Conservation (phyloP, 2,797 vertebrate species). For the Hippoglossus hippoglossus region DNA sequence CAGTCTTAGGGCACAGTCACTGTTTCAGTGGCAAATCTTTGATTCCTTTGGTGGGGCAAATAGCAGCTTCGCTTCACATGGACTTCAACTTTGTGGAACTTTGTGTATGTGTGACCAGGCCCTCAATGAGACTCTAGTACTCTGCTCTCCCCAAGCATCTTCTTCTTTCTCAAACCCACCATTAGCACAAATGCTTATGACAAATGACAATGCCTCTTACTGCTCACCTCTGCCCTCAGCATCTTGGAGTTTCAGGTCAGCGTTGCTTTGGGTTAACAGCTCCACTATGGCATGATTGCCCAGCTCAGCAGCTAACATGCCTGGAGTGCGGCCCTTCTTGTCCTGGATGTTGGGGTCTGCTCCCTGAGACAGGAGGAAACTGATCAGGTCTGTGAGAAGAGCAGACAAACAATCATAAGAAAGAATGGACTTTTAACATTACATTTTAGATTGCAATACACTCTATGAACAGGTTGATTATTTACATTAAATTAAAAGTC, state of each 20-base stretch:
- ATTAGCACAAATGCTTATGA: not conserved
- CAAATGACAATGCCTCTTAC: not conserved
- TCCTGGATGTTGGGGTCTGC: constrained; percentile 89
- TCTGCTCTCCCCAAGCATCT: not conserved
- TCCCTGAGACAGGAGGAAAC: constrained; percentile 86
- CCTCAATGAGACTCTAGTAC: not conserved
- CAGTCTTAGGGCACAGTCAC: too few relatives aligned
- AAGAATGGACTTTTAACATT: not conserved
- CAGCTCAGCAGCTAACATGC: constrained; percentile 90
- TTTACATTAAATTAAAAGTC: not conserved
- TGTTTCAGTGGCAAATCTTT: too few relatives aligned
- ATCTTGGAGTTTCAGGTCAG: constrained; percentile 88
- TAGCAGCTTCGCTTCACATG: too few relatives aligned
- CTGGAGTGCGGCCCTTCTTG: constrained; percentile 84
- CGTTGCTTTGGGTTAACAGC: constrained; percentile 83
- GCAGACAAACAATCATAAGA: not conserved
- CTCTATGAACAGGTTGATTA: not conserved
- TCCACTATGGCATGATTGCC: constrained; percentile 86
- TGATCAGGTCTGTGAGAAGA: constrained; percentile 81
- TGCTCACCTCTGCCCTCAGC: constrained; percentile 90
- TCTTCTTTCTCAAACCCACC: too few relatives aligned
- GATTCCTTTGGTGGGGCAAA: too few relatives aligned
- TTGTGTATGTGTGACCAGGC: not conserved
- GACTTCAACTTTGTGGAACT: too few relatives aligned
- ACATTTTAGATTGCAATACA: not conserved